Base-by-base conservation (phyloP, 2,888 invertebrate species). In the Cerceris ruficornis region DNA sequence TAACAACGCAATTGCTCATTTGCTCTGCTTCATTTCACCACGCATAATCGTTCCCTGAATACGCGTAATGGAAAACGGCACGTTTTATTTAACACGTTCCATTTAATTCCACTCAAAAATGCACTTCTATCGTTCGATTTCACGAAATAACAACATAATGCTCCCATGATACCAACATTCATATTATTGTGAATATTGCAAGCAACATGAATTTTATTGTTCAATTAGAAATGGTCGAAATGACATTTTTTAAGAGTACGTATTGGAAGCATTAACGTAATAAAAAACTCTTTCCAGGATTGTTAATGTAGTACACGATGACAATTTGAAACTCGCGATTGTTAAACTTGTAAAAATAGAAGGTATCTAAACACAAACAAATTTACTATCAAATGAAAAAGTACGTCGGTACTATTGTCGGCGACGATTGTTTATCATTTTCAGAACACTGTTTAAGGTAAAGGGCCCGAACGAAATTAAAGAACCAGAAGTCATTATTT, bases 81-180 rank as follows among this genome's bases (percentile, higher is more conserved):
- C 71, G 72, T 66, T 50, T 66, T 62, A 54, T 54, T 76, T 59
- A 59, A 39, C 54, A 17, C 41, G 67, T 68, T 62, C 67, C 41
- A 76, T 76, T 64, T 52, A 76, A 76, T 58, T 54, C 62, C 11
- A 64, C 62, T 54, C 74, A 54, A 54, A 49, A 68, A 52, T 39
- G 74, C 49, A 64, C 67, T 73, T 72, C 62, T 9, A 11, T 28
- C 41, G 62, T 62, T 76, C 62, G 67, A 76, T 74, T 74, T 62
- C 42, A 13, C 66, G 46, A 43, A 67, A 75, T 52, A 61, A 61
- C 28, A 52, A 42, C 42, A 39, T 50, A 15, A 61, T 11, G 17
- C 13, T 55, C 7, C n/a, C 7, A 11, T 50, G 50, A 7, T 4
- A 11, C 11, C 46, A 46, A 11, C 11, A 4, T 8, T 11, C 46